phyloP scores from a whole-genome alignment of 2,797 vertebrate genomes.

The Hoplostethus mediterraneus region DNA sequence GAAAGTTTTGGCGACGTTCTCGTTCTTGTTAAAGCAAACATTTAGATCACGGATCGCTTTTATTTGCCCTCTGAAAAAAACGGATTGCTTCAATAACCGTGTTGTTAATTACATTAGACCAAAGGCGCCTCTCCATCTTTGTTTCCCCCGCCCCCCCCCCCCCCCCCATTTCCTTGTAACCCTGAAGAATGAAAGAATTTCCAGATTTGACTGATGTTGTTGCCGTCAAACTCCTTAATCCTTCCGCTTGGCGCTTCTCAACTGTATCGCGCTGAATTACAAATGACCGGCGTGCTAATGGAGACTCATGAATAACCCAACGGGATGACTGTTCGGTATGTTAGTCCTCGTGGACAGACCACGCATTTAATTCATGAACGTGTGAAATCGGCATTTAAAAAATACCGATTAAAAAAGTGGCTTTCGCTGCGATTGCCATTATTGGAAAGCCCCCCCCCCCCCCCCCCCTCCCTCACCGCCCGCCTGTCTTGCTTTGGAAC shows the following conservation, averaged over 20 bases:
- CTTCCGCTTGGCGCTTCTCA: conserved; percentile 53
- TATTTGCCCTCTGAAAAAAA: conserved; percentile 32
- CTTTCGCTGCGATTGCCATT: conserved; percentile 35
- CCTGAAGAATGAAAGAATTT: conserved; percentile 61
- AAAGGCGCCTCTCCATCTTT: conserved; percentile 29
- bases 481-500: conserved; percentile 56
- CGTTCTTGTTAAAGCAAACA: too few species aligned
- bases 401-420: conserved; percentile 47
- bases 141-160: too few species aligned
- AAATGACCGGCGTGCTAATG: conserved; percentile 74
- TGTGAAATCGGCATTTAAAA: conserved; percentile 54
- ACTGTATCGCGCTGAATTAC: conserved; percentile 73
- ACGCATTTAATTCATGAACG: conserved; percentile 61
- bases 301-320: conserved; percentile 74
- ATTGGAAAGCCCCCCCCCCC: conserved; percentile 23
- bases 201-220: conserved; percentile 63
- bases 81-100: conserved; percentile 56
- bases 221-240: conserved; percentile 60
- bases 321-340: conserved; percentile 47
- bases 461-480: too few species aligned
- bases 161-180: conserved; percentile 42
- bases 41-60: too few species aligned
- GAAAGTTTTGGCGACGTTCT: too few species aligned
- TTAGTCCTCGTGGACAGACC: conserved; percentile 51
- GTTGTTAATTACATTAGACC: conserved; percentile 58